Base-by-base conservation (phyloP, 64 coral and sea anemone species). In the Stichodactyla mertensii region DNA sequence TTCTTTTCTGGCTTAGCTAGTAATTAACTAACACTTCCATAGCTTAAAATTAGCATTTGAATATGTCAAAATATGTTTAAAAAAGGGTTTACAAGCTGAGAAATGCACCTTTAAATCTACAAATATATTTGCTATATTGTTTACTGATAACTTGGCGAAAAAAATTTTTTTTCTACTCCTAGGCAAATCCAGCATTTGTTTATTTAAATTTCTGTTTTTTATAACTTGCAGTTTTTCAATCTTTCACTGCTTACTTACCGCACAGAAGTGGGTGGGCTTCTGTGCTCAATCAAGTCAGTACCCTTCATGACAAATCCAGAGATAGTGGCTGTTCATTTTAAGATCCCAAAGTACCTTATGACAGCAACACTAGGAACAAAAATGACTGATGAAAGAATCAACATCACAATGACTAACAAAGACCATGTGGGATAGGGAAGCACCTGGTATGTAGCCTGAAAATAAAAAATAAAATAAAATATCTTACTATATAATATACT, bases 361-460 rank as follows among this genome's bases (percentile, higher is more conserved):
- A 97, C 7, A 52, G 95, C 92, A 5, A 97, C 89, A 24, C 82
- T 61, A 12, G 95, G 95, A 77, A 97, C 91, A 52, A 93, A 97
- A 10, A 97, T 19, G 7, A 90, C 62, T 5, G 95, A 97, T n/a
- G 87, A 54, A 6, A 97, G 84, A 15, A 91, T 86, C 15, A 97
- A 78, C 16, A 91, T 52, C 12, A 91, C 86, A 18, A 88, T 88
- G 56, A 97, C 23, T 28, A 91, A 97, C 26, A 97, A 71, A 51
- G 95, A 92, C 95, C 95, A 97, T 53, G 57, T 55, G 18, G 95
- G 95, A 86, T 93, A 97, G 9, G 88, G 77, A 16, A 97, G 60
- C 12, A 67, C 87, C n/a, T 82, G 86, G 20, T 93, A 93, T 0
- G 82, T 71, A 51, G 86, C 95, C 95, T 97, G 20, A 56, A 45